Evolutionary conservation across 2,888 invertebrate species (phyloP), one percentile per base, ranked within the genome.

Genomic region (Morpho deidamia): DNA sequence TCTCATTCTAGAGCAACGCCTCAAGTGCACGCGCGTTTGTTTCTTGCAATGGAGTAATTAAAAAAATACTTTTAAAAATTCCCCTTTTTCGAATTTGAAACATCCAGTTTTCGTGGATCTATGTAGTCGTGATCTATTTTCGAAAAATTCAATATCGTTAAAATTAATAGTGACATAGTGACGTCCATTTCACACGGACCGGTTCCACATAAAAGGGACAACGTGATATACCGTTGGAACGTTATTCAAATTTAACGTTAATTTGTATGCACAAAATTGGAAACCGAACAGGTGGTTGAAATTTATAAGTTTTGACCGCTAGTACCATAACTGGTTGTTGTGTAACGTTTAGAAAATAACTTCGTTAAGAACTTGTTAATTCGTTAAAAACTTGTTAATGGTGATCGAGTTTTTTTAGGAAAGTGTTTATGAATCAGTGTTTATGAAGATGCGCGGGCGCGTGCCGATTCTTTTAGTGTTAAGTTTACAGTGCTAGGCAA

Each of bases 401-500:
- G 63, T 73, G 76, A 77, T 80, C 73, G 73, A 72, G 72, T 76
- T 80, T 76, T 71, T 53, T 40, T 72, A 70, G 68, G 74, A 78
- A 76, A 79, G 72, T 76, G 72, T 64, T n/a, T 71, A 74, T 81
- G 83, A 83, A 67, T 83, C 83, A 83, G 81, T 83, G 78, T 71
- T 71, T 69, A 65, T 69, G 67, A 66, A 9, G 77, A 78, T 81
- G 78, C 74, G 77, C 68, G 61, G 58, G 72, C 66, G 76, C 64
- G 61, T 70, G 66, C 71, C 62, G 62, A 69, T 66, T 70, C 65
- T 64, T 64, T 62, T 64, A 63, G 66, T 66, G 64, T 63, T 64
- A 57, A 55, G 67, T 65, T 62, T 59, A 64, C 66, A 64, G 75
- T 77, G 71, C 67, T 63, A 76, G 71, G 57, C 66, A 59, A 84